A percentile compares a stretch with the other conserved stretches of the same genome.
phyloP scores from a whole-genome alignment of 2,113 vertebrate genomes.

The Platysternon megacephalum region DNA sequence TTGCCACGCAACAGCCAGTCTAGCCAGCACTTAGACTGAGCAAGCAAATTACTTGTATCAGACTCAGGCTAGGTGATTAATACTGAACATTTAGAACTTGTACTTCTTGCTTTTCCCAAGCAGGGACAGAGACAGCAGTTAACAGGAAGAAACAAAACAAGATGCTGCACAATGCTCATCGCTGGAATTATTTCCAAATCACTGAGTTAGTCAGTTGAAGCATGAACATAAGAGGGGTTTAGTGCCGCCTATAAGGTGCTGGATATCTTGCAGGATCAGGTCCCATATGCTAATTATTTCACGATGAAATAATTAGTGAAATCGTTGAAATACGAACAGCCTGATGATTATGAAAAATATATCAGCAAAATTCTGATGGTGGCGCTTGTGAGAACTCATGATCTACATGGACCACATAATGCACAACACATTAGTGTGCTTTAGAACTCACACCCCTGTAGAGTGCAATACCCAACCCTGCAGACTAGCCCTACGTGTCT shows the following conservation, averaged over 20 bases:
- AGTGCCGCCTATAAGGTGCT: too few relatives aligned
- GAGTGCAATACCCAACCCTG: too few relatives aligned
- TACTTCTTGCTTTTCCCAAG: neutral
- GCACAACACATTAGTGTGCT: too few relatives aligned
- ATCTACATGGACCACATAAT: too few relatives aligned
- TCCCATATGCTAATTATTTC: neutral
- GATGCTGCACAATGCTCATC: neutral
- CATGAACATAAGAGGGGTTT: too few relatives aligned
- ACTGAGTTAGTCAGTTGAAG: fast-evolving
- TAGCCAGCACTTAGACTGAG: neutral
- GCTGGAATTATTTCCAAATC: neutral
- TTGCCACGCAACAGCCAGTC: neutral
- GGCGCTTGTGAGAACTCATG: neutral
- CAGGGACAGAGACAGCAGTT: neutral
- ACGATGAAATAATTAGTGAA: neutral
- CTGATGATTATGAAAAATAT: neutral
- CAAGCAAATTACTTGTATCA: neutral
- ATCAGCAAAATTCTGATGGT: neutral
- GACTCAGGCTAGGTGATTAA: slow-evolving; percentile 8
- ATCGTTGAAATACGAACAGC: neutral
- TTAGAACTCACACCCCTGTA: too few relatives aligned
- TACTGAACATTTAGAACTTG: neutral
- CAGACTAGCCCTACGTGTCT: too few relatives aligned
- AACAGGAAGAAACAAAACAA: neutral
- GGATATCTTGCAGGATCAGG: neutral